Evolutionary conservation across 2,797 vertebrate genomes (phyloP), one percentile per base, ranked within the genome.

Genomic region (Microhierax caerulescens): DNA sequence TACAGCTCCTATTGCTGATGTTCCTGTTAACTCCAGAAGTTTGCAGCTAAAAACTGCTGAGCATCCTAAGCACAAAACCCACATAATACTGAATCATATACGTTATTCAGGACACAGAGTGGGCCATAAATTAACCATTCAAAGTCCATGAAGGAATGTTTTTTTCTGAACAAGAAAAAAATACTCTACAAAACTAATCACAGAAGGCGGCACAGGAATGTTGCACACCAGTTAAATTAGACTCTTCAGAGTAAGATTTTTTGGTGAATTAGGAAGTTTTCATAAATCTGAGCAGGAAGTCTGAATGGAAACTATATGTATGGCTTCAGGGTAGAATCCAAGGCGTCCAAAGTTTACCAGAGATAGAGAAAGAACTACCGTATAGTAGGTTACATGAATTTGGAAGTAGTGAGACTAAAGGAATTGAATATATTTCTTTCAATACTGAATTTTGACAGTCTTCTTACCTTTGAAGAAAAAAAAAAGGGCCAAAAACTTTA

Each of bases 141-240:
- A 28, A 77, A 93, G 56, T 9, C 28, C 34, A 9, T 13, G 21
- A 32, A 77, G 5, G 7, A 65, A 39, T 5, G 4, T 11, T 68
- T 95, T 41, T 73, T 86, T 41, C 68, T 63, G 57, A 86, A 39
- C 30, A 72, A 67, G 39, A 47, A n/a, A n/a, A 22, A 32, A 0
- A 0, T 25, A 50, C 18, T 56, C 13, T 56, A 69, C 32, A 36
- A 59, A 73, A 70, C 17, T 13, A 48, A 1, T 28, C 32, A 47
- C 23, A 59, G 27, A 69, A 48, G 14, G 1, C 0, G 1, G 7
- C 17, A 27, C 7, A 7, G 9, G 5, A 34, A 9, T 43, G 9
- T 69, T 73, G 27, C 8, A 10, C 22, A 39, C 8, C 11, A 25
- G 36, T 51, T 54, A 57, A 45, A 59, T 45, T 36, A 22, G 25